Evolutionary conservation across 1,140 invertebrate genomes (phyloP).

Genomic region (Ceratina calcarata): DNA sequence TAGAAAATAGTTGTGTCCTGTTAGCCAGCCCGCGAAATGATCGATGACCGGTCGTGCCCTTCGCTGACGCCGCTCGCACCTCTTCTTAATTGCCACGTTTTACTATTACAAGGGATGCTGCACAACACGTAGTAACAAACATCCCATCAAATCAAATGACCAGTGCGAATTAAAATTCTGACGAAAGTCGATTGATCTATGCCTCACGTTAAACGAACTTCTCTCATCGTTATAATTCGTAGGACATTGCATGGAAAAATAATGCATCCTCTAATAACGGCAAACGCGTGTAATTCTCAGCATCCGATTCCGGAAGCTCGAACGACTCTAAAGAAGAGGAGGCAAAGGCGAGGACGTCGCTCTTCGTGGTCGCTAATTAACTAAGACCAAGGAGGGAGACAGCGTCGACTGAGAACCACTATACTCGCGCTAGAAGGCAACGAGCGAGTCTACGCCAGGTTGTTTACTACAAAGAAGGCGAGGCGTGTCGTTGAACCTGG

Average conservation of each 20-base stretch:
- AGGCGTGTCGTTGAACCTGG: slow-evolving; percentile 79
- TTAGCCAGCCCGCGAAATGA: slow-evolving; percentile 30
- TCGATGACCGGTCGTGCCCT: slow-evolving; percentile 23
- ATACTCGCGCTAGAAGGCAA: slow-evolving; percentile 71
- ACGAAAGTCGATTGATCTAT: too few species aligned
- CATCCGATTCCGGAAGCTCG: not conserved
- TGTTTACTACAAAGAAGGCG: slow-evolving; percentile 78
- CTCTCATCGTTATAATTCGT: too few species aligned
- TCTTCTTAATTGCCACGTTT: not conserved
- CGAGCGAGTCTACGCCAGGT: slow-evolving; percentile 74
- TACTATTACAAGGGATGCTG: not conserved
- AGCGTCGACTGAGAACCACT: slow-evolving; percentile 68
- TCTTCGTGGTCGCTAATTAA: slow-evolving; percentile 35
- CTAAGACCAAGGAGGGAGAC: slow-evolving; percentile 11
- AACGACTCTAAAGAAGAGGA: not conserved
- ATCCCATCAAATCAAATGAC: too few species aligned
- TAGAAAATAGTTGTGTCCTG: slow-evolving; percentile 40
- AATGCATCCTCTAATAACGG: too few species aligned
- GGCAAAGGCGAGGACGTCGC: not conserved
- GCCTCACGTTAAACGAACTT: too few species aligned
- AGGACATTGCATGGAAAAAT: too few species aligned
- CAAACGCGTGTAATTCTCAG: not conserved
- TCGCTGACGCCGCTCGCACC: not conserved
- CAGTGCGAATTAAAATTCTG: too few species aligned
- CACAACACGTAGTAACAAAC: too few species aligned